These are phyloP conservation scores for Triplophysa rosa DNA, from an alignment of 2,113 vertebrate species.

Conservation along the genomic window DNA sequence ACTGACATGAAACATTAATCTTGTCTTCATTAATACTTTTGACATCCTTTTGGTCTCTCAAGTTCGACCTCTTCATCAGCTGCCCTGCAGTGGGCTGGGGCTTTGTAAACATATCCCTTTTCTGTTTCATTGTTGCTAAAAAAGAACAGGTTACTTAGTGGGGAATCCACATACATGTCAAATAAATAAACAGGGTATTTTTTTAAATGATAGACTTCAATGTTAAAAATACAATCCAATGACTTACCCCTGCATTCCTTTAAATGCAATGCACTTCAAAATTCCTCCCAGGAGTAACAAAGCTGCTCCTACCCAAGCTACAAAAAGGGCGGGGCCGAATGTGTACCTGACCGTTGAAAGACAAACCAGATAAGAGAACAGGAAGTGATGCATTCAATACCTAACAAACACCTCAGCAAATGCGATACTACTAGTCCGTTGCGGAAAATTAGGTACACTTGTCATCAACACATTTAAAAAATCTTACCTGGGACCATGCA, in stretches of 20 bases:
- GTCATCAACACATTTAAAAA: not conserved
- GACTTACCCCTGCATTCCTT: slow-evolving; percentile 73
- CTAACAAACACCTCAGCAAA: not conserved
- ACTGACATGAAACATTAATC: not conserved
- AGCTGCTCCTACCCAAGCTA: slow-evolving; percentile 86
- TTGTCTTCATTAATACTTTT: slow-evolving; percentile 55
- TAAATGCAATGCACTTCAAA: slow-evolving; percentile 86
- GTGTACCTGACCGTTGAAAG: slow-evolving; percentile 79
- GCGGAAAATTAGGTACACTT: not conserved
- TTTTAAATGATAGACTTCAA: not conserved
- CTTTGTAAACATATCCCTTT: slow-evolving; percentile 80
- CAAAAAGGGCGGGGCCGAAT: slow-evolving; percentile 86
- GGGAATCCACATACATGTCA: not conserved
- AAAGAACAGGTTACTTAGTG: not conserved
- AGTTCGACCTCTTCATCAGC: slow-evolving; percentile 20
- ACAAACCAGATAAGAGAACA: slow-evolving; percentile 26
- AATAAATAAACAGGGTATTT: not conserved
- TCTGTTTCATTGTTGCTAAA: slow-evolving; percentile 71
- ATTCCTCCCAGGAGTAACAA: slow-evolving; percentile 82
- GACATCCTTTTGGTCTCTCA: slow-evolving; percentile 29
- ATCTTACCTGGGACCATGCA: slow-evolving; percentile 59
- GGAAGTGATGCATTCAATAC: not conserved
- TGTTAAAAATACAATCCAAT: not conserved
- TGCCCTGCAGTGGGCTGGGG: slow-evolving; percentile 64
- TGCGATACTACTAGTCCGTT: not conserved